Evolutionary conservation across 2,113 vertebrate genomes (phyloP), one percentile per base, ranked within the genome.

Genomic region (Dasypus novemcinctus): DNA sequence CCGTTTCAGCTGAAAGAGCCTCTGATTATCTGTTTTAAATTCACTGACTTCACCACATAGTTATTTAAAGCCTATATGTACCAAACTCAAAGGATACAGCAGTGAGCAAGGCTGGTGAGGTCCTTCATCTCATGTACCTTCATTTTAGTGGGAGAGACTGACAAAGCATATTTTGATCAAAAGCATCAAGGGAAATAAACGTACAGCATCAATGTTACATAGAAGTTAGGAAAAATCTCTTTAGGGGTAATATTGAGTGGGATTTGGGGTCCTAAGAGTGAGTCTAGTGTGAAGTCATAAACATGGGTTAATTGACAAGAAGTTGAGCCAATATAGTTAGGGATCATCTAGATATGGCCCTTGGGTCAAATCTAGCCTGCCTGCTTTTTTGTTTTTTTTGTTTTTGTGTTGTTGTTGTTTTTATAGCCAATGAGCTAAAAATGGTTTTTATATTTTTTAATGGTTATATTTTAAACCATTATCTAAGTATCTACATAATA

Each of bases 361-460:
- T 12, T 72, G 76, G 49, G 61, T 9, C 64, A 27, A 49, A 38
- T 43, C 33, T 64, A 69, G 41, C 76, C 49, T 71, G 29, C 20
- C 64, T 84, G 11, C 66, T 93, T 96, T 59, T 87, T 8, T 59
- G n/a, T 10, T 54, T 52, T 8, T 52, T 52, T 52, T 52, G 7
- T 54, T 93, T n/a, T n/a, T n/a, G n/a, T n/a, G n/a, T n/a, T n/a
- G n/a, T n/a, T n/a, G n/a, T n/a, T n/a, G n/a, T 96, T 59, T 87
- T 11, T 43, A 20, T 79, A 25, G 27, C 49, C 29, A 23, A 91
- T 91, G 83, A 82, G 5, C 54, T 88, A 90, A 84, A 52, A 92
- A 71, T 36, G 75, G 14, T 64, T 97, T 88, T 90, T 66, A 84
- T 18, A 29, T 61, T 86, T 86, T 57, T 91, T n/a, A 72, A 72